Percentiles rank a stretch among this genome's conserved stretches.
phyloP scores from a whole-genome alignment of 2,113 vertebrate species.

The Zosterops borbonicus region DNA sequence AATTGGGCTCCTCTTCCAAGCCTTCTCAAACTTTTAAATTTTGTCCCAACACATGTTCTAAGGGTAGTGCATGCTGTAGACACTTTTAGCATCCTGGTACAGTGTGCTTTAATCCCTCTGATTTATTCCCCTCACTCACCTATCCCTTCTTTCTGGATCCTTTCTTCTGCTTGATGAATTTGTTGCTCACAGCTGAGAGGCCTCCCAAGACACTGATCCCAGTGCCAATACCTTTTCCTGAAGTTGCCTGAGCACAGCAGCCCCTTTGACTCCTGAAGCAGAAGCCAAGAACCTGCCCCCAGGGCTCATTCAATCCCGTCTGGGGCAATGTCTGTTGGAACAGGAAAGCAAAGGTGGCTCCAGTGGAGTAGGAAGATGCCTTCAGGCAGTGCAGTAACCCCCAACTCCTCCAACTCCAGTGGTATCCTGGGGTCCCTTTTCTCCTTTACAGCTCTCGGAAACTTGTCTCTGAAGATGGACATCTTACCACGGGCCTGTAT shows the following conservation, averaged over 20 bases:
- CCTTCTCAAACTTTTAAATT: background rate
- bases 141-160: background rate
- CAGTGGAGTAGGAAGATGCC: background rate
- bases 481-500: background rate
- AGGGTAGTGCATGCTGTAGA: background rate
- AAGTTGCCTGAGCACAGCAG: background rate
- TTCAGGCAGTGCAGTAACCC: background rate
- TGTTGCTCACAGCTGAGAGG: background rate
- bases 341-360: background rate
- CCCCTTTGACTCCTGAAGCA: background rate
- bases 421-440: background rate
- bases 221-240: background rate
- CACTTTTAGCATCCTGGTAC: background rate
- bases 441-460: background rate
- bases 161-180: background rate
- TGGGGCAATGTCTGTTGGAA: background rate
- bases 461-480: background rate
- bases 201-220: background rate
- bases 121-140: background rate
- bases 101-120: background rate
- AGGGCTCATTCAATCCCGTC: background rate
- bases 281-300: background rate
- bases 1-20: background rate
- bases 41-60: background rate
- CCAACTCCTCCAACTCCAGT: background rate